Evolutionary conservation across 92 coral and sea anemone species (phyloP), one percentile per base, ranked within the genome.

Genomic region (Anthopleura xanthogrammica): DNA sequence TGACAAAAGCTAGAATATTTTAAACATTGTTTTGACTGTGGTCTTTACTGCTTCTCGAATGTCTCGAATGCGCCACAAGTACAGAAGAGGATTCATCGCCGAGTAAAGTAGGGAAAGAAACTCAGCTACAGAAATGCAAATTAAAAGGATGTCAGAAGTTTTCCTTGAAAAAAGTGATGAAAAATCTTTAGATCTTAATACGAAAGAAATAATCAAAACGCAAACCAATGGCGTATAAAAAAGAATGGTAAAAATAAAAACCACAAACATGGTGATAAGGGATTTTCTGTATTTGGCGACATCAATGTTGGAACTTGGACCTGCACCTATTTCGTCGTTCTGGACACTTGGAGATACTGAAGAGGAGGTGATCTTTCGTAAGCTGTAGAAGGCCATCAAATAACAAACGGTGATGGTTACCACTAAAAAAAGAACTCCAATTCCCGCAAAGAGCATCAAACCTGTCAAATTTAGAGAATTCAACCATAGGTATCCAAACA

Each of bases 21-120:
- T 29, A 29, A 29, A 29, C 36, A 29, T 29, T 29, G 36, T 29
- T 29, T 29, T 29, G 36, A 29, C 36, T 29, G 36, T 1, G 0
- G 36, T 29, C 36, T 29, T 29, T 29, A 29, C 36, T 29, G 36
- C 36, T 29, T 29, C 36, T 29, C 36, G 36, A 1, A 29, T 29
- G 36, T 29, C 36, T 29, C 36, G 36, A 29, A 29, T 29, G 36
- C 36, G 36, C 36, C 36, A 29, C 36, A 29, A 29, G 48, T 60
- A 79, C 23, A 79, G 12, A 3, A 79, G 17, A 9, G 82, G 82
- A 60, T 60, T 79, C 13, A 79, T 56, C 16, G 82, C 14, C 16
- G 82, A 79, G 58, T 54, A 4, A 4, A 54, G 58, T 1, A 54
- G 0, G 12, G 16, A 0, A 11, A 54, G 4, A 1, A 54, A 12